These are phyloP conservation scores for Epistrophe grossulariae DNA, from an alignment of 2,888 invertebrate genomes.

Conservation along the genomic window DNA sequence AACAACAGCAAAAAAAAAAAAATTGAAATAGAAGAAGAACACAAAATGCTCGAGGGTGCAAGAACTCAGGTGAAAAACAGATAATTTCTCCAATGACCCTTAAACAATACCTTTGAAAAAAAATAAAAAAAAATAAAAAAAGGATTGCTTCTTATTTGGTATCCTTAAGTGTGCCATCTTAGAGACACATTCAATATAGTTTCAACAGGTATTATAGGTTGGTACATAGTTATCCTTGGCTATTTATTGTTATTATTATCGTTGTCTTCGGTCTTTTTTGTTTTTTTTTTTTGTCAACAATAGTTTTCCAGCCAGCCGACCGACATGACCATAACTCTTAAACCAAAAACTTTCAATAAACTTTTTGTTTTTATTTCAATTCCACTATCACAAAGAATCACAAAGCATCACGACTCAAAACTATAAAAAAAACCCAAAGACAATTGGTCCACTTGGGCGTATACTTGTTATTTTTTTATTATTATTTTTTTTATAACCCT, in stretches of 20 bases:
- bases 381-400: not conserved
- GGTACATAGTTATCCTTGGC: conserved; percentile 24
- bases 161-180: conserved; percentile 6
- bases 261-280: not conserved
- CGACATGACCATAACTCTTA: conserved; percentile 9
- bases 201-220: conserved; percentile 41
- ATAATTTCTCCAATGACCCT: conserved; percentile 45
- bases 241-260: conserved; percentile 25
- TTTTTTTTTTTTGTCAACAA: not conserved
- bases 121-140: conserved; percentile 5
- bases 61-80: conserved; percentile 32
- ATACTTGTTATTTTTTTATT: conserved; percentile 39
- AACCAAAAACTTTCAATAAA: conserved; percentile 4
- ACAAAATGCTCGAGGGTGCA: conserved; percentile 11
- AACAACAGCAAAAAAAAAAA: not conserved
- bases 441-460: conserved; percentile 48
- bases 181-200: not conserved
- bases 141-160: not conserved
- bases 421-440: conserved; percentile 27
- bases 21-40: not conserved
- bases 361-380: conserved; percentile 1
- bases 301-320: not conserved
- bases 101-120: conserved; percentile 16
- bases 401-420: not conserved
- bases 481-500: conserved; percentile 28